Evolutionary conservation across 30 jellyfish, hydroid and myxozoan species (phyloP), one percentile per base, ranked within the genome.

Genomic region (Hydractinia echinata): DNA sequence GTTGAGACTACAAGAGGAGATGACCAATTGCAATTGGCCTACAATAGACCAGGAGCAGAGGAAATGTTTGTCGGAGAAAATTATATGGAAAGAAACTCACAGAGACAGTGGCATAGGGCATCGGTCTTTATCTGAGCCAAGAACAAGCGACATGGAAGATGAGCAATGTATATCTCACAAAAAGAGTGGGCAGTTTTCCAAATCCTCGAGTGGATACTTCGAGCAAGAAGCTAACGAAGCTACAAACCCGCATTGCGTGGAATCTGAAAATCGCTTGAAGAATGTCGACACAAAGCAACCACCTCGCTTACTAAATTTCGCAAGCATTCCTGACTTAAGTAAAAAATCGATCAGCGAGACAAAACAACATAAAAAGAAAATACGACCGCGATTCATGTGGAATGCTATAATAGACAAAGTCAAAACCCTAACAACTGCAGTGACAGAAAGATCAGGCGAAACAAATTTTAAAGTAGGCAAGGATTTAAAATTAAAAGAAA

Each of bases 91-190:
- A 51, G 19, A n/a, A 13, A 51, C 19, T 7, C 74, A 64, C 74
- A 71, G 97, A 77, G 99, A 94, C 53, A 94, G 99, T 85, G 99
- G 99, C 14, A 84, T 94, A 9, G 99, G 99, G 39, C 87, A 76
- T 54, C 79, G 92, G 14, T 92, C 98, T 4, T 83, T 95, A 4
- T 86, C 98, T 10, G 98, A 92, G 48, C 92, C 90, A 30, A 81
- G 89, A 53, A 52, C 87, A 7, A 92, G 98, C 55, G 98, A 92
- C 82, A 82, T 76, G n/a, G 98, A 92, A 69, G 98, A 92, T 6
- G 98, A 92, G 64, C 66, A 76, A 5, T 81, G 61, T 11, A 83
- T 83, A 14, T 73, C 13, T 14, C 86, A 79, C 3, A 61, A 84
- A 54, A 83, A 76, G 72, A 83, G 89, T 78, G 95, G 93, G 39